A percentile compares a stretch with the other conserved stretches of the same genome.
These are phyloP conservation scores for Oasisia sp. DNA, from an alignment of 2,888 invertebrate genomes.

Conservation along the genomic window DNA sequence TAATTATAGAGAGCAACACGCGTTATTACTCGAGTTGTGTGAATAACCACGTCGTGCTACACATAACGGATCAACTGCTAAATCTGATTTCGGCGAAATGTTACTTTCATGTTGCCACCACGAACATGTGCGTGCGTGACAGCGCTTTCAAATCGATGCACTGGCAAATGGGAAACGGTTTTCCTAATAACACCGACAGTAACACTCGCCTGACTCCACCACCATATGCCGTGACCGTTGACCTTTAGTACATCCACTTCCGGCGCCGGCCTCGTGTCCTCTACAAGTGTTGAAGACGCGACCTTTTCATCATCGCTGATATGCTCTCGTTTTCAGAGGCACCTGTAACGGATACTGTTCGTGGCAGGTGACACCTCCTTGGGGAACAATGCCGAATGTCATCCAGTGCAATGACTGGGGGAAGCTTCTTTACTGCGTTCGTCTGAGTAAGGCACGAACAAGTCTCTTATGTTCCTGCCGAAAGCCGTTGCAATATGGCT, in stretches of 20 bases:
- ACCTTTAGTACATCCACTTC: neutral
- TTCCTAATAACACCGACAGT: slow-evolving; percentile 4
- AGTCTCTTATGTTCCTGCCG: neutral
- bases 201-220: neutral
- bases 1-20: too few species aligned
- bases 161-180: neutral
- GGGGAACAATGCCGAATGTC: neutral
- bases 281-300: neutral
- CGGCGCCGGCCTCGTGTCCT: neutral
- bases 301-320: neutral
- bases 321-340: neutral
- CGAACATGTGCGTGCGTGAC: neutral
- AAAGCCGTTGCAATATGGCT: neutral
- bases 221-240: neutral
- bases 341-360: neutral
- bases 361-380: neutral
- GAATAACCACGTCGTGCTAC: too few species aligned
- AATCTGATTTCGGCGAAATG: neutral
- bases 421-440: neutral
- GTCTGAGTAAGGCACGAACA: neutral
- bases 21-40: too few species aligned
- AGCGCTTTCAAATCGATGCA: neutral
- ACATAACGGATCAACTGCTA: too few species aligned
- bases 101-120: neutral
- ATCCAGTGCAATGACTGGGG: neutral